These are phyloP conservation scores for Labeo rohita DNA, from an alignment of 2,113 vertebrate species.

Conservation along the genomic window DNA sequence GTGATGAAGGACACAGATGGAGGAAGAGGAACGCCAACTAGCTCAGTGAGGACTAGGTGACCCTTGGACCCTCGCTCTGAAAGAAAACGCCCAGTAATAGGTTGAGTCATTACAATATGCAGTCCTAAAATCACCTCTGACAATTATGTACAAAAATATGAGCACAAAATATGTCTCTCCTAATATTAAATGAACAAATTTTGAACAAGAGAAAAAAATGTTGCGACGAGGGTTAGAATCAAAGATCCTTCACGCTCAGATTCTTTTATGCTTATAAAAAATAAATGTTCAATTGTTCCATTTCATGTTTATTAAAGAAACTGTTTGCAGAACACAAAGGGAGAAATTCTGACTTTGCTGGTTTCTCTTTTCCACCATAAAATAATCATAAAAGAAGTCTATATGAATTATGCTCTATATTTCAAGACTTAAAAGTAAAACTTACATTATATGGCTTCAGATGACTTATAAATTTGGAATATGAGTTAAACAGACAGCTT, in stretches of 20 bases:
- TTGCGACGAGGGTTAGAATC: not conserved
- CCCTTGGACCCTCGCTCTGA: constrained; percentile 78
- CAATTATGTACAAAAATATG: not conserved
- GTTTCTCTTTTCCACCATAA: not conserved
- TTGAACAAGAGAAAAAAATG: not conserved
- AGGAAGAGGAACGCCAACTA: constrained; percentile 95
- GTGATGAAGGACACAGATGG: constrained; percentile 91
- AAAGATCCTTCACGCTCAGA: not conserved
- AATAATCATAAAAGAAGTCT: not conserved
- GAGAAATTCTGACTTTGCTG: not conserved
- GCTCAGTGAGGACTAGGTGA: constrained; percentile 86
- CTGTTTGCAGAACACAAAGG: not conserved
- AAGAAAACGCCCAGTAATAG: constrained; percentile 10
- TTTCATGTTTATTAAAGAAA: not conserved
- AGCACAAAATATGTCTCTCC: not conserved
- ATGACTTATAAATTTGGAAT: no score
- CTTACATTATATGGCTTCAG: no score
- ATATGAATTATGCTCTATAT: not conserved
- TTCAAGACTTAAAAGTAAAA: not conserved
- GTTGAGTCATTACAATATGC: not conserved
- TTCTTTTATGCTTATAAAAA: not conserved
- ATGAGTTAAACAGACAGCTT: no score
- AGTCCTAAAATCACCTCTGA: not conserved
- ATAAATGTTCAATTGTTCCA: not conserved
- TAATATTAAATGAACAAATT: not conserved